These are phyloP conservation scores for Eucera pruinosa DNA, from an alignment of 2,888 invertebrate genomes.

Conservation along the genomic window DNA sequence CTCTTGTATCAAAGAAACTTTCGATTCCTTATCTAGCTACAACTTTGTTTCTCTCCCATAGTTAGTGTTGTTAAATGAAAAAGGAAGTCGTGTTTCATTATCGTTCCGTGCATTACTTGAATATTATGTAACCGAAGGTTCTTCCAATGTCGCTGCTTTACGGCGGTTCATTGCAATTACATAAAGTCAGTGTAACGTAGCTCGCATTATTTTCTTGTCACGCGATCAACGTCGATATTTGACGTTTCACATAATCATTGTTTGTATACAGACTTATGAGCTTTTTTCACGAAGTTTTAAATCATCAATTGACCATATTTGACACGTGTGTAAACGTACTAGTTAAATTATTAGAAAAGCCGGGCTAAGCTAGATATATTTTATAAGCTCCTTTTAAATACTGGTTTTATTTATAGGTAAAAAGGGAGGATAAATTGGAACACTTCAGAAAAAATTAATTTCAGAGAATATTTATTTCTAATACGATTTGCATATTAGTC, in stretches of 20 bases:
- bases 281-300: neutral
- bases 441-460: no score
- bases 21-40: constrained; percentile 3
- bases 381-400: no score
- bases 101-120: constrained; percentile 6
- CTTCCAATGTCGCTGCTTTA: constrained; percentile 52
- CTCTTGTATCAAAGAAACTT: neutral
- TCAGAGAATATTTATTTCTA: no score
- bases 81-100: constrained; percentile 25
- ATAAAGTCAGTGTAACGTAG: constrained; percentile 29
- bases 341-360: no score
- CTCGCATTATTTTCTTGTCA: constrained; percentile 28
- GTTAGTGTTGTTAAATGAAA: constrained; percentile 15
- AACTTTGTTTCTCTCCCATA: neutral
- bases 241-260: neutral
- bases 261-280: neutral
- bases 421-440: no score
- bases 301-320: neutral
- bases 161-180: constrained; percentile 42
- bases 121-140: constrained; percentile 56
- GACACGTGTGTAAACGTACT: neutral
- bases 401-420: no score
- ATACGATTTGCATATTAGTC: no score
- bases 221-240: neutral
- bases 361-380: no score